These are phyloP conservation scores for Drosophila neotestacea DNA, from an alignment of 2,888 invertebrate species.

Conservation along the genomic window DNA sequence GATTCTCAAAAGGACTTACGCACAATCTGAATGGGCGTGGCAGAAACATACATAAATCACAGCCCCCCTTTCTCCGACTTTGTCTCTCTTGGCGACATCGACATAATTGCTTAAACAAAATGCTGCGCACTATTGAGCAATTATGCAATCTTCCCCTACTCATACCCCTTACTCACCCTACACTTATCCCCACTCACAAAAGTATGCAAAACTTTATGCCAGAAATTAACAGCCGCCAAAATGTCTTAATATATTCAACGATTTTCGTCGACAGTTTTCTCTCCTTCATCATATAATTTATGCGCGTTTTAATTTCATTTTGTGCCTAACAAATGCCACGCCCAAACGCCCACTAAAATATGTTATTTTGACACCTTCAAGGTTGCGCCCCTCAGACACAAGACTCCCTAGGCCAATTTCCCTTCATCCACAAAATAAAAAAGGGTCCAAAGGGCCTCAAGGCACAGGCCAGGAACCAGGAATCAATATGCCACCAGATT, in stretches of 20 bases:
- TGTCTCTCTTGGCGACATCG: not conserved
- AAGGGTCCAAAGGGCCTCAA: slow-evolving; percentile 14
- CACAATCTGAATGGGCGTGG: slow-evolving; percentile 13
- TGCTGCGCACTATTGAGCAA: slow-evolving; percentile 74
- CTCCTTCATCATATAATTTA: slow-evolving; percentile 69
- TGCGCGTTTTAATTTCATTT: slow-evolving; percentile 81
- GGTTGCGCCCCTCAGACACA: slow-evolving; percentile 64
- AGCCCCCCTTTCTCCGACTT: not conserved
- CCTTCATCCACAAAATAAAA: not conserved
- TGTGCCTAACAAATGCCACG: slow-evolving; percentile 77
- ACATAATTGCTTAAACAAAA: slow-evolving; percentile 77
- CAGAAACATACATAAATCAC: slow-evolving; percentile 67
- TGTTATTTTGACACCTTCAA: slow-evolving; percentile 81
- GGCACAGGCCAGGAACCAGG: slow-evolving; percentile 12
- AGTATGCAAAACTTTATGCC: slow-evolving; percentile 67
- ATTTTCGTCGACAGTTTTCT: slow-evolving; percentile 48
- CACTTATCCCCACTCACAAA: slow-evolving; percentile 4
- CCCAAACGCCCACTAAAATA: slow-evolving; percentile 60
- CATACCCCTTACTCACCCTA: not conserved
- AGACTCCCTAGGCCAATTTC: slow-evolving; percentile 5
- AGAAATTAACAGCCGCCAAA: slow-evolving; percentile 56
- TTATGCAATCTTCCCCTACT: slow-evolving; percentile 51
- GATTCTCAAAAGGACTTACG: slow-evolving; percentile 10
- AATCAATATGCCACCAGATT: slow-evolving; percentile 62
- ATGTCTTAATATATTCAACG: slow-evolving; percentile 79